These are phyloP conservation scores for Lucifuga dentata DNA, from an alignment of 2,113 vertebrate species.

Conservation along the genomic window DNA sequence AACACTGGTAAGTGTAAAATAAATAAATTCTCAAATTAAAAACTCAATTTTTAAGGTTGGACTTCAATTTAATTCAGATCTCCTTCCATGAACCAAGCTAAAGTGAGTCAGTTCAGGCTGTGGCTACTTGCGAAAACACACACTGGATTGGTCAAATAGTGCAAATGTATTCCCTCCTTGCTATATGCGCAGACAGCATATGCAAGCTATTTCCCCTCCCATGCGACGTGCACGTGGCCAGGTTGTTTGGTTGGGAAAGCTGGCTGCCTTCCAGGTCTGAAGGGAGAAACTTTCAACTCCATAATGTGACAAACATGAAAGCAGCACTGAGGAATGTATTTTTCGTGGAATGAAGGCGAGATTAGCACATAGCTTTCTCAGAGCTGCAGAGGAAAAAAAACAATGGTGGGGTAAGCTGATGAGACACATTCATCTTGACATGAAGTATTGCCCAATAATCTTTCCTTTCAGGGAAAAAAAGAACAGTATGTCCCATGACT, in stretches of 20 bases:
- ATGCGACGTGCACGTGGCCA: conserved; percentile 49
- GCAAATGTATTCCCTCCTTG: conserved; percentile 43
- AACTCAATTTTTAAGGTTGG: no score
- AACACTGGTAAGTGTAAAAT: no score
- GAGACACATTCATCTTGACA: conserved; percentile 57
- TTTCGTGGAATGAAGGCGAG: conserved; percentile 63
- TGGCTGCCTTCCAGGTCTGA: conserved; percentile 64
- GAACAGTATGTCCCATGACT: conserved; percentile 66
- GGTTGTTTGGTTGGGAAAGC: conserved; percentile 42
- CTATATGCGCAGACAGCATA: conserved; percentile 39
- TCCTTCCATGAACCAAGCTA: neutral
- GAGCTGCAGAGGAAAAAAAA: conserved; percentile 61
- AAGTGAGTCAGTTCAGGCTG: neutral
- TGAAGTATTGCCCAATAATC: conserved; percentile 58
- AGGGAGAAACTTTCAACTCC: conserved; percentile 54
- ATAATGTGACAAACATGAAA: conserved; percentile 75
- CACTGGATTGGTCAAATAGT: conserved; percentile 4
- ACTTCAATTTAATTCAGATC: no score
- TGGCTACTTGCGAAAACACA: neutral
- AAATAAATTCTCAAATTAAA: no score
- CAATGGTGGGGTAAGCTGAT: conserved; percentile 53
- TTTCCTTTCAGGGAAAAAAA: conserved; percentile 39
- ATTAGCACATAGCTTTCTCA: conserved; percentile 68
- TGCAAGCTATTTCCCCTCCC: conserved; percentile 36
- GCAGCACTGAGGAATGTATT: conserved; percentile 74